Base-by-base conservation (phyloP, 2,888 invertebrate genomes). In the Gymnocheta viridis region DNA sequence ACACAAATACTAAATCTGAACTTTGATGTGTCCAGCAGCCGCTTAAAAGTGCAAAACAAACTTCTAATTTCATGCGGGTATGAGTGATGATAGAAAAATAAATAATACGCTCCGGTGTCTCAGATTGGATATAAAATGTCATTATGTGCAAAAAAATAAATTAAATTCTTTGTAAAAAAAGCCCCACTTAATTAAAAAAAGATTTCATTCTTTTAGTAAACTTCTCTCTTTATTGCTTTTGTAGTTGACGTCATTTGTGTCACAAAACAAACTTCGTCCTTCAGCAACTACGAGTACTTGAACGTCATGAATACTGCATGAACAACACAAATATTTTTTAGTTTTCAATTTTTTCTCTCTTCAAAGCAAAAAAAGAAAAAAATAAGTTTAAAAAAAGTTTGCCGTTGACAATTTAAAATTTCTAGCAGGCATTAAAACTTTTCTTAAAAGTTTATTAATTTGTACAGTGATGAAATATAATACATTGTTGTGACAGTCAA, bases 331-430 rank as follows among this genome's bases (percentile, higher is more conserved):
- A 35, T 32, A 38, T 22, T 60, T 38, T 22, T 38, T 19, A n/a
- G 0, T 35, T 19, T 32, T n/a, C 12, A 5, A 27, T 27, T 27
- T 56, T 27, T 32, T 10, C 10, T 29, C n/a, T 10, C 10, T 44
- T 17, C 17, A 60, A 38, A 38, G 35, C 19, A 6, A 3, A 38
- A 58, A n/a, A 51, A 24, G 22, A 17, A 24, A 54, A 6, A 58
- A 32, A 35, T 35, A 22, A 56, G 1, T 35, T 35, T 14, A 22
- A 38, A 60, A 10, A 60, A 38, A 60, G 22, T 60, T 60, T 1
- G 35, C 38, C 60, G 60, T 60, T 60, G 35, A 60, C 60, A 60
- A 60, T 60, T 60, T 35, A 60, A 60, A 60, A 60, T 60, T 60
- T 38, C 60, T 5, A 22, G 12, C 35, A 38, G 22, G 60, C 60